Percentiles rank a stretch among this genome's conserved stretches.
phyloP scores from a whole-genome alignment of 1,140 invertebrate species.

The Cyphomyrmex costatus region DNA sequence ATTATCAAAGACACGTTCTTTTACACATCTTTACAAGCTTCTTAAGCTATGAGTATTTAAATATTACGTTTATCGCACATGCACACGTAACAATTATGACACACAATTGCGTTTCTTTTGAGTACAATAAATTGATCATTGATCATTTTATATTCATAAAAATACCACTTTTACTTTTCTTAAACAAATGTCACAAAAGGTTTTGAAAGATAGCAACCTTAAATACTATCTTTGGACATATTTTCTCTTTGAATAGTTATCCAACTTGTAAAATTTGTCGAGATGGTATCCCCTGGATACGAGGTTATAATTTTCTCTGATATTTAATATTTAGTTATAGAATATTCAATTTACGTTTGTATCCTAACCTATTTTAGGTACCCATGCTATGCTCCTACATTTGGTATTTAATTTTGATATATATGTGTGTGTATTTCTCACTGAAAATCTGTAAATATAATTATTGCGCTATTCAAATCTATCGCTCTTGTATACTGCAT shows the following conservation, averaged over 20 bases:
- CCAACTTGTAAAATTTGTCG: slow-evolving; percentile 22
- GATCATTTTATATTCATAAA: slow-evolving; percentile 14
- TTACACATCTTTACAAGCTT: slow-evolving; percentile 34
- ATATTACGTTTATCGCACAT: slow-evolving; percentile 52
- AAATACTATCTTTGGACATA: slow-evolving; percentile 17
- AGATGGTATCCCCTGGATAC: slow-evolving; percentile 24
- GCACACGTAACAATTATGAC: slow-evolving; percentile 47
- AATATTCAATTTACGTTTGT: slow-evolving; percentile 2
- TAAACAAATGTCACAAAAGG: slow-evolving; percentile 8
- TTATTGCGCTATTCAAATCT: slow-evolving; percentile 22
- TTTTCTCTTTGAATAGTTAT: slow-evolving; percentile 35
- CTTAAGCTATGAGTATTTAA: slow-evolving; percentile 37
- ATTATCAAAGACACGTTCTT: slow-evolving; percentile 33
- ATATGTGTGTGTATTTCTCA: slow-evolving; percentile 26
- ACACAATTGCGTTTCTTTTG: slow-evolving; percentile 12
- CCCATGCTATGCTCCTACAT: slow-evolving; percentile 21
- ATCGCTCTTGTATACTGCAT: slow-evolving; percentile 34
- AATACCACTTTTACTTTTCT: background rate
- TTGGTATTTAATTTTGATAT: slow-evolving; percentile 41
- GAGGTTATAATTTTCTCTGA: slow-evolving; percentile 34
- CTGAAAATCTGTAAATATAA: slow-evolving; percentile 20
- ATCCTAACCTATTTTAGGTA: slow-evolving; percentile 29
- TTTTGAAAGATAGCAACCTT: slow-evolving; percentile 10
- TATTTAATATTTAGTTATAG: slow-evolving; percentile 58
- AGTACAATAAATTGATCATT: slow-evolving; percentile 4